Evolutionary conservation across 2,888 invertebrate species (phyloP), one percentile per base, ranked within the genome.

Genomic region (Aproaerema taeniolella): DNA sequence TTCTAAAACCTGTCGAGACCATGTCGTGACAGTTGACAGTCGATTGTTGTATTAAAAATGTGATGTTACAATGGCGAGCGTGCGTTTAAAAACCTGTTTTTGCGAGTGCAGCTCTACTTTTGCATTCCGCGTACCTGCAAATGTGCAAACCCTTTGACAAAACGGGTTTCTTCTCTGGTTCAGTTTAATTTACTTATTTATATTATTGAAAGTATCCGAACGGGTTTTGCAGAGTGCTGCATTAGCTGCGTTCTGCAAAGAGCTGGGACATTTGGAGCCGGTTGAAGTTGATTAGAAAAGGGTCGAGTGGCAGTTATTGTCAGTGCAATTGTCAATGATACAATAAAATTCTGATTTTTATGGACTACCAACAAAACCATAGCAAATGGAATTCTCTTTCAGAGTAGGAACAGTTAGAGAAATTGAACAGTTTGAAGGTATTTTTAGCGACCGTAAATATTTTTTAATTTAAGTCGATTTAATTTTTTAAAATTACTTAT

Each of bases 101-200:
- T 39, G 50, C 54, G 50, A 51, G 56, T 71, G 73, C 74, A 77
- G 74, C 72, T 49, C 66, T 24, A 42, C 52, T 70, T 79, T 76
- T 68, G 82, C 80, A 75, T 79, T 79, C 70, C 74, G 72, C 55
- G 48, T 71, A 72, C 69, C 79, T 79, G 67, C 55, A n/a, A n/a
- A n/a, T n/a, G 43, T 43, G 58, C 47, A 65, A 51, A 60, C 63
- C 68, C 63, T 59, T 62, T 48, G 47, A 52, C 41, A 41, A 46
- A 46, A 46, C 62, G 51, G 53, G 63, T 70, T 58, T 53, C 38
- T 50, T 52, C 53, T 42, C 52, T 43, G 38, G 46, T 45, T 49
- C 43, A 52, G 49, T 52, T 42, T 47, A 41, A 41, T 37, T 33
- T 44, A 20, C 25, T n/a, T n/a, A n/a, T n/a, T n/a, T n/a, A n/a